Conservation (phyloP, 2,113 vertebrate genomes). For the Castor canadensis region DNA sequence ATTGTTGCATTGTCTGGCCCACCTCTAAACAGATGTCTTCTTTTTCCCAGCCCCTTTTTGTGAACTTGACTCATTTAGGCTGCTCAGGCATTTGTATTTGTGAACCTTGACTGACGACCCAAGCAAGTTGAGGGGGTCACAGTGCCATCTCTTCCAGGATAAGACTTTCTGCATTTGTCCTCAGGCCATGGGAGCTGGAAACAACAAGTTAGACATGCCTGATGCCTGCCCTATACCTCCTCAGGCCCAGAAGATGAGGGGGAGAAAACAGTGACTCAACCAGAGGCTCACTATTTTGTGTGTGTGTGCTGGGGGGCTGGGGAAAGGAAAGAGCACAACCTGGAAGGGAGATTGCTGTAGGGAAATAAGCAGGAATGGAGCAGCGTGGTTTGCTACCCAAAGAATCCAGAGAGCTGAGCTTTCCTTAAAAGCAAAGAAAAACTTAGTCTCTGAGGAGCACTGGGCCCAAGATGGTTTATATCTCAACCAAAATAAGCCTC, state of each 20-base stretch:
- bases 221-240: background rate
- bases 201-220: background rate
- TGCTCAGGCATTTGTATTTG: background rate
- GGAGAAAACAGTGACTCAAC: background rate
- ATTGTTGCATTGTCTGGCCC: background rate
- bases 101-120: background rate
- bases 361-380: background rate
- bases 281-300: background rate
- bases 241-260: background rate
- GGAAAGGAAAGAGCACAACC: background rate
- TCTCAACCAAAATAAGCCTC: background rate
- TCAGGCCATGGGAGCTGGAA: background rate
- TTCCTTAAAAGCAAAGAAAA: background rate
- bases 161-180: background rate
- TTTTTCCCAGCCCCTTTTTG: background rate
- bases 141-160: background rate
- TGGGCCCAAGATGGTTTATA: background rate
- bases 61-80: background rate
- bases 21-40: background rate
- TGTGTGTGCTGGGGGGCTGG: background rate
- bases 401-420: background rate
- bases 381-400: background rate
- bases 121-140: background rate
- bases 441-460: background rate
- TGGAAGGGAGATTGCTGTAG: background rate